Evolutionary conservation across 2,888 invertebrate species (phyloP).

Genomic region (Hylaea fasciaria): DNA sequence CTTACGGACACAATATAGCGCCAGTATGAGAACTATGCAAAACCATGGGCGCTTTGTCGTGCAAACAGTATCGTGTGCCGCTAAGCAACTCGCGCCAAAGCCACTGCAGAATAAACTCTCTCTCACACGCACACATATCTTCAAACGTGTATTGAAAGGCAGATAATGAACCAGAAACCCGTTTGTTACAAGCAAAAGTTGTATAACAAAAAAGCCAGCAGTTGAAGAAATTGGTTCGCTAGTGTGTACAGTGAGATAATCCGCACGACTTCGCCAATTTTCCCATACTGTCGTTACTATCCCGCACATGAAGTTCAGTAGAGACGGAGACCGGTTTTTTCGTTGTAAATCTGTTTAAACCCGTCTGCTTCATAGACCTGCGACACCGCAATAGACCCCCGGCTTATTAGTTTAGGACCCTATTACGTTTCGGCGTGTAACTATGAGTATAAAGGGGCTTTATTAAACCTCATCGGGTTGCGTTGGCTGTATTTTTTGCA

Average conservation of each 20-base stretch:
- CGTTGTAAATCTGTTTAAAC: constrained; percentile 72
- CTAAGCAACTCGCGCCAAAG: too few species aligned
- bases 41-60: too few species aligned
- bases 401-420: constrained; percentile 81
- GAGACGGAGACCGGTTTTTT: constrained; percentile 58
- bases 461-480: constrained; percentile 65
- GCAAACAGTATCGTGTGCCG: too few species aligned
- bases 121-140: too few species aligned
- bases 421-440: constrained; percentile 70
- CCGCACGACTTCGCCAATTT: not conserved
- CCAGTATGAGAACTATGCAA: constrained; percentile 13
- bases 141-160: too few species aligned
- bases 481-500: constrained; percentile 58
- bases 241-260: not conserved
- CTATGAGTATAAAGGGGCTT: constrained; percentile 73
- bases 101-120: too few species aligned
- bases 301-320: constrained; percentile 22
- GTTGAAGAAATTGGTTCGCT: too few species aligned
- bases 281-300: constrained; percentile 12
- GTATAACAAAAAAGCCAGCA: too few species aligned
- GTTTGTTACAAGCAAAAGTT: too few species aligned
- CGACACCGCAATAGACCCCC: constrained; percentile 58
- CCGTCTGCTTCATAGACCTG: constrained; percentile 61
- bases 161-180: too few species aligned
- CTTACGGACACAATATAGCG: constrained; percentile 35